These are phyloP conservation scores for Cairina moschata DNA, from an alignment of 2,113 vertebrate species.

Conservation along the genomic window DNA sequence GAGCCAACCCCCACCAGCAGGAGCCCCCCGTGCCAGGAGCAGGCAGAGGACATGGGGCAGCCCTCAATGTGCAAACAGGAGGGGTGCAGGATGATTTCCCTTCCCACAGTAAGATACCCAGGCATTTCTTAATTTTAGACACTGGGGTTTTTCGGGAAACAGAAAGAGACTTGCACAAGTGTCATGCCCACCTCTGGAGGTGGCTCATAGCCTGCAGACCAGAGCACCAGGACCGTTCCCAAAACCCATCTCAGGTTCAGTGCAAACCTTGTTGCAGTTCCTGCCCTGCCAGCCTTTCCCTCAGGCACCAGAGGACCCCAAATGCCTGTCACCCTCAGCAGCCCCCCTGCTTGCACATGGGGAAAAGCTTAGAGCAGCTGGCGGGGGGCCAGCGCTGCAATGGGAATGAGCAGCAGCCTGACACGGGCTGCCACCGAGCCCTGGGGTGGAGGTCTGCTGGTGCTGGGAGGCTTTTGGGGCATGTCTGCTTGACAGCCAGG, in stretches of 20 bases:
- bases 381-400: accelerated
- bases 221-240: background rate
- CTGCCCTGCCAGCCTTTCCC: background rate
- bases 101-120: constrained; percentile 48
- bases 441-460: background rate
- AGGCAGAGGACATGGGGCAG: background rate
- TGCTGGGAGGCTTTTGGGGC: accelerated
- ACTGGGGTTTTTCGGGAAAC: background rate
- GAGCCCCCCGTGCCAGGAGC: background rate
- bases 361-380: background rate
- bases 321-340: background rate
- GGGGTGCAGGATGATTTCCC: constrained; percentile 35
- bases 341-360: background rate
- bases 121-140: constrained; percentile 53
- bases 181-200: background rate
- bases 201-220: background rate
- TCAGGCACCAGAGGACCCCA: accelerated
- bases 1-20: background rate
- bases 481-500: accelerated
- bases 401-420: background rate
- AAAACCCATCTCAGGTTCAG: accelerated
- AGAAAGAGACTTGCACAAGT: background rate
- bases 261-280: background rate
- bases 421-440: background rate
- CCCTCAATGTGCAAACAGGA: constrained; percentile 14